phyloP scores from a whole-genome alignment of 1,140 invertebrate species.

The Propsilocerus akamusi region DNA sequence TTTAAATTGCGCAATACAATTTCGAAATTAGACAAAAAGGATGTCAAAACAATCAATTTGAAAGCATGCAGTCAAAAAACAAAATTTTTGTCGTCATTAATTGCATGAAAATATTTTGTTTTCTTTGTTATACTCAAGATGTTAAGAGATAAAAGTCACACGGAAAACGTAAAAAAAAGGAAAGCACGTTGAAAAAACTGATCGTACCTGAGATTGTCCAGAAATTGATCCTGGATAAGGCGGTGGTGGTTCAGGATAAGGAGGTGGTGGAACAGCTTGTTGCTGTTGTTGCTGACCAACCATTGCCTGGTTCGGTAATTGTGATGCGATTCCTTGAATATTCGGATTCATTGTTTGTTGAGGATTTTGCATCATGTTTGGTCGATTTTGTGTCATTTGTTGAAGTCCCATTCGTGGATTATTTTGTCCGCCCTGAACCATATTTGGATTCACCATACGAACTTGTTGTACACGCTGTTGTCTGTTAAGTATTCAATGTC shows the following conservation, averaged over 20 bases:
- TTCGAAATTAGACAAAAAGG: too few relatives aligned
- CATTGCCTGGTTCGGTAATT: not conserved
- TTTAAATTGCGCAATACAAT: too few relatives aligned
- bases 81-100: not conserved
- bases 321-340: not conserved
- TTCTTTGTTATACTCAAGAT: not conserved
- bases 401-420: not conserved
- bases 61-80: slow-evolving; percentile 1
- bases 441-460: slow-evolving; percentile 3
- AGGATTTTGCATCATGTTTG: slow-evolving; percentile 1
- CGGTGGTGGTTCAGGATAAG: slow-evolving; percentile 32
- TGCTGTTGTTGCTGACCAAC: not conserved
- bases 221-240: slow-evolving; percentile 34
- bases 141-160: not conserved
- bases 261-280: slow-evolving; percentile 29
- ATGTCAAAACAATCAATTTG: slow-evolving; percentile 4
- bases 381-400: slow-evolving; percentile 2
- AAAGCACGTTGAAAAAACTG: not conserved
- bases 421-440: not conserved
- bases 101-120: not conserved
- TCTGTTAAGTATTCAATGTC: not conserved
- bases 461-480: slow-evolving; percentile 2
- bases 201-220: slow-evolving; percentile 4
- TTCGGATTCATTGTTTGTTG: not conserved
- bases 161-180: not conserved